These are phyloP conservation scores for Teleogryllus occipitalis DNA, from an alignment of 1,140 invertebrate species.

Conservation along the genomic window DNA sequence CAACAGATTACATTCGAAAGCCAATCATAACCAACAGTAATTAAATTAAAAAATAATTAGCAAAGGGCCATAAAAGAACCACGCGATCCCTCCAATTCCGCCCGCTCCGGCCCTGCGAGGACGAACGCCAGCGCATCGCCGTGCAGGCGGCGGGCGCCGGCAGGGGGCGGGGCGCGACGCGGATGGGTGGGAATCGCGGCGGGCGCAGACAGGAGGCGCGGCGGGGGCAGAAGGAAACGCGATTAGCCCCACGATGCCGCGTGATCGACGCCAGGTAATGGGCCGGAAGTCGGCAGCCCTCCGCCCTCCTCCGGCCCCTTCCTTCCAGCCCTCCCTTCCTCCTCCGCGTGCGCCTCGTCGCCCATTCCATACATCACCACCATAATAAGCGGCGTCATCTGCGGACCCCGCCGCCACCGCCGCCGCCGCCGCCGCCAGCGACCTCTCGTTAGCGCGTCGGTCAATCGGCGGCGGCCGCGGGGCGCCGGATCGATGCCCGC, in stretches of 20 bases:
- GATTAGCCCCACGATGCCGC: not conserved
- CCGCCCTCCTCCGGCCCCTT: not conserved
- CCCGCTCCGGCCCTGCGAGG: too few species aligned
- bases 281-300: not conserved
- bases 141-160: too few species aligned
- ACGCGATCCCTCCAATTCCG: too few species aligned
- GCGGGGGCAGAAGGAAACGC: not conserved
- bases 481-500: not conserved
- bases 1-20: too few species aligned
- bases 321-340: not conserved
- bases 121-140: too few species aligned
- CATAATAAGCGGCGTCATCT: not conserved
- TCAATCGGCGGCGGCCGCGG: not conserved
- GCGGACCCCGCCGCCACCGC: too few species aligned
- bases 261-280: not conserved
- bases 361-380: not conserved
- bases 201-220: not conserved
- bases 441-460: not conserved
- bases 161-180: too few species aligned
- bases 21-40: too few species aligned
- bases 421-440: too few species aligned
- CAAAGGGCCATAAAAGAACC: too few species aligned
- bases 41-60: too few species aligned
- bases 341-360: not conserved
- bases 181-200: too few species aligned